Conservation (phyloP, 1,140 invertebrate genomes). For the Meloidogyne chitwoodi region DNA sequence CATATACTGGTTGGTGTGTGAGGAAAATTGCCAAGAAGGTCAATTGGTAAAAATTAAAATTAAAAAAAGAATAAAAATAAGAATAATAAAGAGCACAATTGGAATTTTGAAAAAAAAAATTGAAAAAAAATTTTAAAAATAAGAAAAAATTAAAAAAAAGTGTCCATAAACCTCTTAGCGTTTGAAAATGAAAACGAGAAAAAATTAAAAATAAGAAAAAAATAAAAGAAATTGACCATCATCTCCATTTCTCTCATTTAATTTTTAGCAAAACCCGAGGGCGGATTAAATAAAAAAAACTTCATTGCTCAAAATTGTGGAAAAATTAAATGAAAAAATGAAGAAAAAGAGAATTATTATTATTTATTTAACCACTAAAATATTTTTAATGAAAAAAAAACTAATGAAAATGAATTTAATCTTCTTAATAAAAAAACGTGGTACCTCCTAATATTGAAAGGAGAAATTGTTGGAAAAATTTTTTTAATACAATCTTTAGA, state of each 20-base stretch:
- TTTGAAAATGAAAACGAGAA: neutral
- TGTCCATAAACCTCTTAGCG: neutral
- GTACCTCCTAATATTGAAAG: no score
- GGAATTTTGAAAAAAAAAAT: no score
- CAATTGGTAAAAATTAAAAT: neutral
- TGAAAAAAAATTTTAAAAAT: neutral
- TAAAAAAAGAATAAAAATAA: neutral
- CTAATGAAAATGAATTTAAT: neutral
- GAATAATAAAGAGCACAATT: no score
- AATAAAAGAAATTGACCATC: neutral
- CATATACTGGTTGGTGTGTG: neutral
- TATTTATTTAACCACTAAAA: neutral
- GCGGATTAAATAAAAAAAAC: neutral
- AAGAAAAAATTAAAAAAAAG: neutral
- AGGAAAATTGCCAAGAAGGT: neutral
- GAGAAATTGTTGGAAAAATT: no score
- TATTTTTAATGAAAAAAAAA: neutral
- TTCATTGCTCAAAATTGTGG: neutral
- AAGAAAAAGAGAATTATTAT: neutral
- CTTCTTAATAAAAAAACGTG: no score
- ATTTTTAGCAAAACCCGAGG: neutral
- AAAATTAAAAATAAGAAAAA: neutral
- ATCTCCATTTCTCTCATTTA: neutral
- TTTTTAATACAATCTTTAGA: no score
- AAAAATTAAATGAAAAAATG: neutral